Evolutionary conservation across 2,113 vertebrate genomes (phyloP).

Genomic region (Dolichallabes microphthalmus): DNA sequence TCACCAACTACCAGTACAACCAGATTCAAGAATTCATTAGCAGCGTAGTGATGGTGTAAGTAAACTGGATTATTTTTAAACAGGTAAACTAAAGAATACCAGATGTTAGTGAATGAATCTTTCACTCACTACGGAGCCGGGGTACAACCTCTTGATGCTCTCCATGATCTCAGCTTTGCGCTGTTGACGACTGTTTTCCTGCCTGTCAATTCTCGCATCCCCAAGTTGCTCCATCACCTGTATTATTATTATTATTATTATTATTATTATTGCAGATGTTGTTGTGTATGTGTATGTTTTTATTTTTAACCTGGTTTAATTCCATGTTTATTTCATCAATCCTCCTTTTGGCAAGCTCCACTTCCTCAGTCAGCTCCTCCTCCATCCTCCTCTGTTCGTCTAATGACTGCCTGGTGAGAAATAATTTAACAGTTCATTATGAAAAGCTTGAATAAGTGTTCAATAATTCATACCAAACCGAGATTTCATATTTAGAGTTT

Average conservation of each 20-base stretch:
- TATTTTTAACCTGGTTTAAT: constrained; percentile 79
- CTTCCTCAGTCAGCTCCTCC: constrained; percentile 88
- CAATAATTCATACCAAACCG: not conserved
- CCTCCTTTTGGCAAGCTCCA: constrained; percentile 86
- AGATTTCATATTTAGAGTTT: not conserved
- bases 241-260: not conserved
- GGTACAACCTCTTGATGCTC: constrained; percentile 93
- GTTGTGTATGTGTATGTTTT: not conserved
- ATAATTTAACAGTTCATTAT: not conserved
- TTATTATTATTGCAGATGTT: not conserved
- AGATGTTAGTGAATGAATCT: too few relatives aligned
- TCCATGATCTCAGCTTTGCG: constrained; percentile 96
- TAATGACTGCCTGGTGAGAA: constrained; percentile 80
- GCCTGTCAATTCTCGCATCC: constrained; percentile 89
- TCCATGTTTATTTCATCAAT: constrained; percentile 95
- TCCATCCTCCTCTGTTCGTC: constrained; percentile 92
- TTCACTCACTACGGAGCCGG: constrained; percentile 81
- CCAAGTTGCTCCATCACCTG: constrained; percentile 93
- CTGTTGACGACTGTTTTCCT: constrained; percentile 93
- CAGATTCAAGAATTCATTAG: not conserved
- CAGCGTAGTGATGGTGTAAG: not conserved
- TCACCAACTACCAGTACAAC: not conserved
- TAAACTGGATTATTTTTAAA: not conserved
- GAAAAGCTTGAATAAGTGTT: not conserved
- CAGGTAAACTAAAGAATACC: not conserved